Evolutionary conservation across 2,113 vertebrate genomes (phyloP).

Genomic region (Rhinoderma darwinii): DNA sequence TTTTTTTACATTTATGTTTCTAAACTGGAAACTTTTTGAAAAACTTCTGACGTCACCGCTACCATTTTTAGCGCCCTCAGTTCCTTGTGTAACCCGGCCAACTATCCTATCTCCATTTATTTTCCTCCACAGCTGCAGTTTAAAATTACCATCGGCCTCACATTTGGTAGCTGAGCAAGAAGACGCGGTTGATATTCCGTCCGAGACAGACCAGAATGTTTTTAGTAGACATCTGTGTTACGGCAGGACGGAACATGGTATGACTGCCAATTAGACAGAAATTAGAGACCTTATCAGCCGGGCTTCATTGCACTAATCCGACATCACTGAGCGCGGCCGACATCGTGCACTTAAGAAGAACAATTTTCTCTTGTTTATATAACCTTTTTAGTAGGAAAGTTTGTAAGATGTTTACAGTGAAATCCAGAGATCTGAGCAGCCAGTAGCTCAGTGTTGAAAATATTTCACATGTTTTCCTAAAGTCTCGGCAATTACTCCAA

Average conservation of each 20-base stretch:
- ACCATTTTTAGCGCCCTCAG: background rate
- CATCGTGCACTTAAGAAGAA: slow-evolving; percentile 35
- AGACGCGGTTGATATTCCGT: slow-evolving; percentile 24
- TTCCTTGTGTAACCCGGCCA: too few species aligned
- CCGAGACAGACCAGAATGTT: slow-evolving; percentile 11
- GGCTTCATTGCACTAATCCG: slow-evolving; percentile 45
- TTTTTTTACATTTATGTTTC: too few species aligned
- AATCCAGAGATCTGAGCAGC: slow-evolving; percentile 42
- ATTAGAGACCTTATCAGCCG: slow-evolving; percentile 47
- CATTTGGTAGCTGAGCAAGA: background rate
- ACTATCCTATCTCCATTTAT: slow-evolving; percentile 5
- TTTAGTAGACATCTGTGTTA: slow-evolving; percentile 29
- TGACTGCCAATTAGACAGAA: slow-evolving; percentile 47
- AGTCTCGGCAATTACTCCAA: slow-evolving; percentile 41
- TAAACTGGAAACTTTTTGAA: background rate
- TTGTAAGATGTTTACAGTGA: slow-evolving; percentile 48
- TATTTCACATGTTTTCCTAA: slow-evolving; percentile 48
- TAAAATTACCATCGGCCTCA: background rate
- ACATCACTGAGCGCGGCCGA: slow-evolving; percentile 34
- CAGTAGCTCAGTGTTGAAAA: slow-evolving; percentile 53
- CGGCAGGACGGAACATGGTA: slow-evolving; percentile 14
- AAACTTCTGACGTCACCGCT: background rate
- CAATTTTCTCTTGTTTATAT: slow-evolving; percentile 43
- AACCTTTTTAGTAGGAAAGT: slow-evolving; percentile 38
- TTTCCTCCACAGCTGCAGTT: slow-evolving; percentile 3